Evolutionary conservation across 2,797 vertebrate genomes (phyloP), one percentile per base, ranked within the genome.

Genomic region (Syngnathus rostellatus): DNA sequence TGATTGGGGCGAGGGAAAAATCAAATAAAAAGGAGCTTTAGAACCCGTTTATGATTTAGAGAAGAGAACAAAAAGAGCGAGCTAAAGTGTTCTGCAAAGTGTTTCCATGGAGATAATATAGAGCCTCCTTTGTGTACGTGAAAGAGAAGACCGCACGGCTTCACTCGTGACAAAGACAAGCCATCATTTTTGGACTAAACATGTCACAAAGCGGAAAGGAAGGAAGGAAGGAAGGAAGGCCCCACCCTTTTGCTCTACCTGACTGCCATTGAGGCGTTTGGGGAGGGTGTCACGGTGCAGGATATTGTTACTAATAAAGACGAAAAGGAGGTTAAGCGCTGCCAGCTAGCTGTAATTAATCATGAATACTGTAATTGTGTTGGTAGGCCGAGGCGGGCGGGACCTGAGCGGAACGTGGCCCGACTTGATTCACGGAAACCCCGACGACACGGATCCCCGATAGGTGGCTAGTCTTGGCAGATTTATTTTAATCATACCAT

Each of bases 121-220:
- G 66, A 76, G 77, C 87, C 87, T 85, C 85, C 80, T 80, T 84
- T 83, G 87, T 84, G 81, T 76, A 68, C 72, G 64, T 89, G 86
- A 87, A 90, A 89, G 86, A 79, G 72, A 77, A 89, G 81, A 85
- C 78, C 73, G 83, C 59, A 80, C 61, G 79, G 71, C 45, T 84
- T 83, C 79, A 90, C 91, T 89, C 69, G 77, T 74, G 80, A 91
- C 87, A 93, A 92, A 91, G 87, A 81, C 84, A 86, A 88, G 78
- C 81, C 85, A 81, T 81, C 86, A 83, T 82, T 89, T 57, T 88
- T 73, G 69, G 31, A 74, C 77, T 87, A 84, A 91, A 88, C 86
- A 78, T 87, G 87, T 87, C 83, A 85, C 81, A 77, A 85, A 88
- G 79, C 89, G 89, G 39, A 10, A 58, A 41, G 59, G 39, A 61